Base-by-base conservation (phyloP, 2,113 vertebrate genomes). In the Hippocampus comes region DNA sequence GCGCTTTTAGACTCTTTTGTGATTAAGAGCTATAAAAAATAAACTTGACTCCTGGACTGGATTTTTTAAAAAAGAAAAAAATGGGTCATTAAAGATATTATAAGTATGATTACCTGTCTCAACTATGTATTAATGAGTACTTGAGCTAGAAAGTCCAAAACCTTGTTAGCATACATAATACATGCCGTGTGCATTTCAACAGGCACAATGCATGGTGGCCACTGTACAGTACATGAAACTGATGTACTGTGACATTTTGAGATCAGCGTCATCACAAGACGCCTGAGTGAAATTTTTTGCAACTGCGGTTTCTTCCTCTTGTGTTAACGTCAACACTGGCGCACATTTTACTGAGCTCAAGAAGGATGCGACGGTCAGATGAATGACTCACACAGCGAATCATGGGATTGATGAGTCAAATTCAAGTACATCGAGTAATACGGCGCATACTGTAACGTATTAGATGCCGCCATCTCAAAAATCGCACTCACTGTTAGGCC, bases 221-320 rank as follows among this genome's bases (percentile, higher is more conserved):
- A 68, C 61, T 68, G 73, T 48, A 51, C 63, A 38, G 77, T 48
- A 51, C 63, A 38, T 79, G 76, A 80, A 69, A 67, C 30, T 72
- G 64, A 80, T 82, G 71, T 66, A 73, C 69, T 79, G 72, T 86
- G 83, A 84, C 79, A 82, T 84, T 86, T 84, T 86, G 76, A 82
- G 79, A 84, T 64, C 76, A 79, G 68, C 69, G 17, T 30, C 34
- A 4, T 79, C 67, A 73, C 42, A 77, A 73, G 68, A 53, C 68
- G 59, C 30, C 9, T n/a, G 23, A 67, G 12, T 70, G 38, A 51
- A 63, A 71, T 23, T 48, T 25, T 42, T 64, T 64, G 48, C 63
- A 42, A 17, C 42, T 66, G 63, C 6, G 21, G 12, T 34, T 60
- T 60, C 4, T 59, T 30, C 12, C 4, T 70, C 56, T 7, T 0